Conservation (phyloP, 2,113 vertebrate species). For the Sinocyclocheilus anshuiensis region DNA sequence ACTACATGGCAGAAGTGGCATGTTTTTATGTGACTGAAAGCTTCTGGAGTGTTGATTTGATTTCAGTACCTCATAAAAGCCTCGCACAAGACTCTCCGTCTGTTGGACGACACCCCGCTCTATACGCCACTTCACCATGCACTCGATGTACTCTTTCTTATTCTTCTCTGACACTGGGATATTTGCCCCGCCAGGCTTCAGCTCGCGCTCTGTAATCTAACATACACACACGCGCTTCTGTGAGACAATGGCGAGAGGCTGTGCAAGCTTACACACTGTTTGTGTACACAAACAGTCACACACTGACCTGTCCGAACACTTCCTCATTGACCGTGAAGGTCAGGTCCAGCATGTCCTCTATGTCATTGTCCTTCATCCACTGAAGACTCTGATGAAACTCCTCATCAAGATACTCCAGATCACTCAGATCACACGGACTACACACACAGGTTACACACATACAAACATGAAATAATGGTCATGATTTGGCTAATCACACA, state of each 20-base stretch:
- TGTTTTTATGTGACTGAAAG: neutral
- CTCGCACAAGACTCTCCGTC: slow-evolving; percentile 95
- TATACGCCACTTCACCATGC: slow-evolving; percentile 98
- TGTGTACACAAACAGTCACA: neutral
- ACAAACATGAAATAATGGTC: neutral
- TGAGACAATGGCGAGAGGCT: neutral
- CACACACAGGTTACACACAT: neutral
- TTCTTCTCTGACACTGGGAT: slow-evolving; percentile 97
- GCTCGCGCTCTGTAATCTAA: slow-evolving; percentile 95
- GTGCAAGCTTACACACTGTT: neutral
- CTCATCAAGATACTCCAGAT: slow-evolving; percentile 97
- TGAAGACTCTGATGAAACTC: slow-evolving; percentile 99
- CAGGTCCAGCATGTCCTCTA: slow-evolving; percentile 97
- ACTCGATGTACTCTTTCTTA: slow-evolving; percentile 98
- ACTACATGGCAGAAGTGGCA: neutral
- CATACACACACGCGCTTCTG: neutral
- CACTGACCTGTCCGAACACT: slow-evolving; percentile 94
- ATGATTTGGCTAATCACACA: too few species aligned
- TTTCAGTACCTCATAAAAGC: slow-evolving; percentile 91
- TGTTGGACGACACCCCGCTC: slow-evolving; percentile 97
- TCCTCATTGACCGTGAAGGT: slow-evolving; percentile 99
- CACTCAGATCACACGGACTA: slow-evolving; percentile 96
- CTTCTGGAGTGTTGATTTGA: neutral
- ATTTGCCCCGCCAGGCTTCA: slow-evolving; percentile 94
- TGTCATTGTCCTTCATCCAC: slow-evolving; percentile 99